Evolutionary conservation across 2,113 vertebrate species (phyloP).

Genomic region (Blennius ocellaris): DNA sequence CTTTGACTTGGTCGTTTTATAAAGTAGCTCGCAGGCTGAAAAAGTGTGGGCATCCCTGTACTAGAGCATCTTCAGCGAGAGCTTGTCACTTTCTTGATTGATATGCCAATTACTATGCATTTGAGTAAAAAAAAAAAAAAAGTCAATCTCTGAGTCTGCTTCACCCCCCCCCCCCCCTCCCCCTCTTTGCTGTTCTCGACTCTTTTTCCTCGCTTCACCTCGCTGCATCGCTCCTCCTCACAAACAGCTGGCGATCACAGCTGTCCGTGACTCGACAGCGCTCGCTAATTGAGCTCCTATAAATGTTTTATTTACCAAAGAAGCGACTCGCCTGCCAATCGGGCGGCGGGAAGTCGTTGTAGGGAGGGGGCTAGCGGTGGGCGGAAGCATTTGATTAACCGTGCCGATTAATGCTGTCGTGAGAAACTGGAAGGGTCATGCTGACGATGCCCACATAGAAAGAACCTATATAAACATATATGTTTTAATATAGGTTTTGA

Average conservation of each 20-base stretch:
- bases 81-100: not conserved
- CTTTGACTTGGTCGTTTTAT: no score
- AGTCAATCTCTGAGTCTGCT: conserved; percentile 14
- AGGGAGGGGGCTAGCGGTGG: not conserved
- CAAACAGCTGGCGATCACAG: conserved; percentile 81
- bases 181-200: conserved; percentile 13
- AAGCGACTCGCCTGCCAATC: conserved; percentile 68
- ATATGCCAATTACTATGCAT: not conserved
- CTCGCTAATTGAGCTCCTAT: conserved; percentile 76
- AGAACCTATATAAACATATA: no score
- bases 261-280: conserved; percentile 76
- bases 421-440: conserved; percentile 26
- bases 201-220: conserved; percentile 34
- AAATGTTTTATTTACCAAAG: conserved; percentile 81
- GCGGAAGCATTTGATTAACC: conserved; percentile 40
- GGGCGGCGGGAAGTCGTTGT: conserved; percentile 38
- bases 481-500: no score
- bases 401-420: conserved; percentile 51
- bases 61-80: no score
- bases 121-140: not conserved
- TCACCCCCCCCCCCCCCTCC: conserved; percentile 7
- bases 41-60: no score
- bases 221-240: conserved; percentile 39
- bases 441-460: no score
- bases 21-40: no score